Percentiles rank a stretch among this genome's conserved stretches.
Evolutionary conservation across 2,888 invertebrate genomes (phyloP).

Genomic region (Horisme vitalbata): DNA sequence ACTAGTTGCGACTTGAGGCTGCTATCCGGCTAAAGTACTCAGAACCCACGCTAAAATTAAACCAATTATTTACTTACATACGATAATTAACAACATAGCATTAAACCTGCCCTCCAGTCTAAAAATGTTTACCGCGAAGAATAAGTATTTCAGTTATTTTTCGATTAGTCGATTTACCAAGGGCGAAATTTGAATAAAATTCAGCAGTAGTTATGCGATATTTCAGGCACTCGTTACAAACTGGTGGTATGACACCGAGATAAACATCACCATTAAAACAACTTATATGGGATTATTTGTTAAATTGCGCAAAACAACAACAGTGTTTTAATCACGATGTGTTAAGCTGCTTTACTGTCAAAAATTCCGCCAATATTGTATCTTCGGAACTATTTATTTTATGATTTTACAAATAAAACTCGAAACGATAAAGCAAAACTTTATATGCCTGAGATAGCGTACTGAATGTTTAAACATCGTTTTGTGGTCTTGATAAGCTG

Average conservation of each 20-base stretch:
- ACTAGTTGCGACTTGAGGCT: neutral
- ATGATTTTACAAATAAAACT: neutral
- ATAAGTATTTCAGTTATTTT: slow-evolving; percentile 9
- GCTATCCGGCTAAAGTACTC: slow-evolving; percentile 1
- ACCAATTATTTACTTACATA: slow-evolving; percentile 5
- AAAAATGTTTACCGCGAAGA: neutral
- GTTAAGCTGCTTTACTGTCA: no score
- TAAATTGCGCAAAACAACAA: slow-evolving; percentile 8
- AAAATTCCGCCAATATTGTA: no score
- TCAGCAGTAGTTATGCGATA: slow-evolving; percentile 19
- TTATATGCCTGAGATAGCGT: slow-evolving; percentile 7
- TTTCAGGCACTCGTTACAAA: slow-evolving; percentile 9
- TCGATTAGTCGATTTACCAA: slow-evolving; percentile 6
- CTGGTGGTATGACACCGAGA: slow-evolving; percentile 2
- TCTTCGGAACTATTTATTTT: no score
- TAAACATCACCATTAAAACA: slow-evolving; percentile 7
- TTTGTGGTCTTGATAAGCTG: slow-evolving; percentile 47
- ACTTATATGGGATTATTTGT: slow-evolving; percentile 5
- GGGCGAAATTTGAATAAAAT: slow-evolving; percentile 16
- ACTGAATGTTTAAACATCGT: neutral
- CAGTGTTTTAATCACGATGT: slow-evolving; percentile 4
- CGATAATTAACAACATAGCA: neutral
- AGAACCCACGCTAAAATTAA: slow-evolving; percentile 16
- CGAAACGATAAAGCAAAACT: neutral
- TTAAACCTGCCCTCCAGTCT: neutral